A percentile compares a stretch with the other conserved stretches of the same genome.
Evolutionary conservation across 2,888 invertebrate genomes (phyloP).

Genomic region (Vannuccia rotundouncinata): DNA sequence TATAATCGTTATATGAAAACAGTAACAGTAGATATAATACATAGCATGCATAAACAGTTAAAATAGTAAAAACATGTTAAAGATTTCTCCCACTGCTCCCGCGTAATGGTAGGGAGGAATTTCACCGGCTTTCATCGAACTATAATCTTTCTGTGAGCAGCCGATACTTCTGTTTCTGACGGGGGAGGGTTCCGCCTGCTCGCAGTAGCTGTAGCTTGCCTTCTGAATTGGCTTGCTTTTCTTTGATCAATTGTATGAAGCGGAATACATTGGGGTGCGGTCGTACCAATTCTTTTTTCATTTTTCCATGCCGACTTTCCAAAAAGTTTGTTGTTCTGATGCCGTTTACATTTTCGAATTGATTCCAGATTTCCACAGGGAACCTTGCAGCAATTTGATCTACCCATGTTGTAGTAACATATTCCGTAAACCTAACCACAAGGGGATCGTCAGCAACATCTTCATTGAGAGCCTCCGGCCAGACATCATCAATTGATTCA

Average conservation of each 20-base stretch:
- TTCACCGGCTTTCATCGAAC: neutral
- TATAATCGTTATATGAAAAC: too few species aligned
- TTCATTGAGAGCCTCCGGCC: neutral
- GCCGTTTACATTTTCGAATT: conserved; percentile 14
- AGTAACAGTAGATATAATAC: too few species aligned
- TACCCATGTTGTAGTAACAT: conserved; percentile 9
- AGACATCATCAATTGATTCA: conserved; percentile 16
- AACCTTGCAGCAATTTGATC: neutral
- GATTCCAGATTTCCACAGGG: conserved; percentile 23
- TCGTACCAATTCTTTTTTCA: neutral
- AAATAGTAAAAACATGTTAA: too few species aligned
- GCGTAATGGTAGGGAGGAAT: neutral
- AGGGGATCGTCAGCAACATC: neutral
- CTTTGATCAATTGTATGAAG: neutral
- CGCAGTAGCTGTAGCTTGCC: neutral
- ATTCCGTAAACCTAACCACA: conserved; percentile 4
- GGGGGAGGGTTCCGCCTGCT: neutral
- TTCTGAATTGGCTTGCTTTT: neutral
- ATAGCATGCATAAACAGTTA: too few species aligned
- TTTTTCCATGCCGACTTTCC: neutral
- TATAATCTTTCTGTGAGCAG: neutral
- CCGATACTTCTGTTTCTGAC: neutral
- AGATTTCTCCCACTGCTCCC: neutral
- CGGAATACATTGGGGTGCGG: neutral
- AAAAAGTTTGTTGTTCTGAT: neutral